A percentile compares a stretch with the other conserved stretches of the same genome.
These are phyloP conservation scores for Lepilemur ruficaudatus DNA, from an alignment of 2,797 vertebrate genomes.

Conservation along the genomic window DNA sequence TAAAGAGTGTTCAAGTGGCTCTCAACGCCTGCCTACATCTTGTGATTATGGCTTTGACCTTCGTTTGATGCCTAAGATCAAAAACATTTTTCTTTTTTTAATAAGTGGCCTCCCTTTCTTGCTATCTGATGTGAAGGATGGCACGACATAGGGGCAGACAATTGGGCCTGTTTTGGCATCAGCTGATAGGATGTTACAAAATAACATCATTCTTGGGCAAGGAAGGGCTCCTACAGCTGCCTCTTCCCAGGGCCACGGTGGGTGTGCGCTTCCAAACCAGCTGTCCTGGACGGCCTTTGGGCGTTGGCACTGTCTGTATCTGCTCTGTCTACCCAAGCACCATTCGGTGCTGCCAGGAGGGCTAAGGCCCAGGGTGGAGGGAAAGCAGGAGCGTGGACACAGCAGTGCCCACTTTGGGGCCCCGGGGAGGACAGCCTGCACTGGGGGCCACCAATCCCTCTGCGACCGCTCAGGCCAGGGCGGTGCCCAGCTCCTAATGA, in stretches of 20 bases:
- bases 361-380: rapidly evolving
- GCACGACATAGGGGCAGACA: not conserved
- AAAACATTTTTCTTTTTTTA: not conserved
- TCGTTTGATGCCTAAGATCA: not conserved
- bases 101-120: not conserved
- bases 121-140: not conserved
- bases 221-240: not conserved
- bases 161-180: not conserved
- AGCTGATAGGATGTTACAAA: not conserved
- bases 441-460: not conserved
- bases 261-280: not conserved
- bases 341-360: no score
- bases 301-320: rapidly evolving
- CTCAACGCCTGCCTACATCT: not conserved
- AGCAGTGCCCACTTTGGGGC: rapidly evolving
- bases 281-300: not conserved
- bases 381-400: not conserved
- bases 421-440: not conserved
- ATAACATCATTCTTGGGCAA: not conserved
- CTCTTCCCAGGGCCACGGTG: not conserved
- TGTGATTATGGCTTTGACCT: not conserved
- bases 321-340: not conserved
- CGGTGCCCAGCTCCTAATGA: not conserved
- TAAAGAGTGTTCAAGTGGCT: conserved; percentile 58
- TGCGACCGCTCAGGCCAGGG: not conserved